Evolutionary conservation across 1,140 invertebrate genomes (phyloP).

Genomic region (Drosophila lacertosa): DNA sequence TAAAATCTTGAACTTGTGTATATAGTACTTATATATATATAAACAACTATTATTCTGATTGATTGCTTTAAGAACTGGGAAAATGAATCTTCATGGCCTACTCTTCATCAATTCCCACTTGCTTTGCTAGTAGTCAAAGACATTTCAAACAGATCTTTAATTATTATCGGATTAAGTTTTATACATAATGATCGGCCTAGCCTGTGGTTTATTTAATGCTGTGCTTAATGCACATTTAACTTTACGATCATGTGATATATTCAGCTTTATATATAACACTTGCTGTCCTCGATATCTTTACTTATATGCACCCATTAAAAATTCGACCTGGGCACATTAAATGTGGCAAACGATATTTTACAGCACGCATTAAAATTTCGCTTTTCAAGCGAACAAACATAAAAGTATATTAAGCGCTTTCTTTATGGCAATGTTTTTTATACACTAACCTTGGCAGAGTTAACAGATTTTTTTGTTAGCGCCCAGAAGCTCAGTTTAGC

Average conservation of each 20-base stretch:
- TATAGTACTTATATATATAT: too few relatives aligned
- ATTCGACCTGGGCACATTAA: conserved; percentile 25
- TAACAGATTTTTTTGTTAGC: neutral
- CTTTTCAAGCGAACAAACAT: conserved; percentile 51
- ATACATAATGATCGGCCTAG: too few relatives aligned
- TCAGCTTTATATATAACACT: conserved; percentile 32
- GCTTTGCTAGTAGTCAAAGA: too few relatives aligned
- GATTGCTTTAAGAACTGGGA: too few relatives aligned
- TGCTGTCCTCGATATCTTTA: neutral
- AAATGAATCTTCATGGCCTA: too few relatives aligned
- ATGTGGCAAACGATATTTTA: conserved; percentile 60
- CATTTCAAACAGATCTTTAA: neutral
- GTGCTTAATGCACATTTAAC: conserved; percentile 8
- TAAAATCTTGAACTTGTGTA: too few relatives aligned
- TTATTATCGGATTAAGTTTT: neutral
- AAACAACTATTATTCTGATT: too few relatives aligned
- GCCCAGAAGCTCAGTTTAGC: neutral
- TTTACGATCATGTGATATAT: conserved; percentile 5
- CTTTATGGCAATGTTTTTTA: conserved; percentile 25
- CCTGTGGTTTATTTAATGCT: neutral
- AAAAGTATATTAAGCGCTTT: conserved; percentile 54
- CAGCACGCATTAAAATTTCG: conserved; percentile 47
- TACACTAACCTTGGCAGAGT: neutral
- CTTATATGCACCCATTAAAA: conserved; percentile 15
- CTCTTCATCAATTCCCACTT: too few relatives aligned